These are phyloP conservation scores for Cheilosia soror DNA, from an alignment of 2,888 invertebrate genomes.

Conservation along the genomic window DNA sequence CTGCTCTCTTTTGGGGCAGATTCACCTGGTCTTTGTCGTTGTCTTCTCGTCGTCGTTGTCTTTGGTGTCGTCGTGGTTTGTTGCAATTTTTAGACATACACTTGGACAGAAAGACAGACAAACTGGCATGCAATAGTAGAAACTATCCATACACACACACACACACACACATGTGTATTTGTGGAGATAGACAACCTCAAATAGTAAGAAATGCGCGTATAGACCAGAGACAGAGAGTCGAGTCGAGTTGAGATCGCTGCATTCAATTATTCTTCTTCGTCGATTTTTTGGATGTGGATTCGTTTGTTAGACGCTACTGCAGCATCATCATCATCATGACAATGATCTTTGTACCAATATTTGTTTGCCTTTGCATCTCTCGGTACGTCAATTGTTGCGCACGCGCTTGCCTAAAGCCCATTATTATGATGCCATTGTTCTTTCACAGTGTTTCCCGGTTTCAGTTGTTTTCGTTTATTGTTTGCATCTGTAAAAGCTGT, in stretches of 20 bases:
- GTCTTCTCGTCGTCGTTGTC: slow-evolving; percentile 29
- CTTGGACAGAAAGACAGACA: slow-evolving; percentile 61
- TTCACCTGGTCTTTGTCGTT: slow-evolving; percentile 50
- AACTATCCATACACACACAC: slow-evolving; percentile 25
- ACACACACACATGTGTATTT: background rate
- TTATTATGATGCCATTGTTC: slow-evolving; percentile 25
- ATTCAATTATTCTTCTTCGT: slow-evolving; percentile 30
- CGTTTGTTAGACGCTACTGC: slow-evolving; percentile 10
- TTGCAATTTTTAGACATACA: slow-evolving; percentile 42
- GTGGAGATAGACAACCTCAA: slow-evolving; percentile 29
- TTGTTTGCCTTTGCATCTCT: background rate
- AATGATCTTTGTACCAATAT: background rate
- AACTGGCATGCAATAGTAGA: slow-evolving; percentile 40
- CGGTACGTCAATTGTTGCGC: slow-evolving; percentile 29
- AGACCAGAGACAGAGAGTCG: background rate
- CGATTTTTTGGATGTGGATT: slow-evolving; percentile 3
- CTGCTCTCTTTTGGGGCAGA: slow-evolving; percentile 55
- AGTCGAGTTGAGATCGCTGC: slow-evolving; percentile 1
- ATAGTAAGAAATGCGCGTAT: slow-evolving; percentile 48
- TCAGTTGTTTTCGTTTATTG: slow-evolving; percentile 16
- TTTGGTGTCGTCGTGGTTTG: slow-evolving; percentile 11
- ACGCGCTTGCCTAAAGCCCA: slow-evolving; percentile 12
- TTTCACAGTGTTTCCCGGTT: background rate
- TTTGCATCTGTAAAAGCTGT: slow-evolving; percentile 21
- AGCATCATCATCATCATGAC: slow-evolving; percentile 1